Conservation (phyloP, 2,888 invertebrate genomes). For the Lycaena phlaeas region DNA sequence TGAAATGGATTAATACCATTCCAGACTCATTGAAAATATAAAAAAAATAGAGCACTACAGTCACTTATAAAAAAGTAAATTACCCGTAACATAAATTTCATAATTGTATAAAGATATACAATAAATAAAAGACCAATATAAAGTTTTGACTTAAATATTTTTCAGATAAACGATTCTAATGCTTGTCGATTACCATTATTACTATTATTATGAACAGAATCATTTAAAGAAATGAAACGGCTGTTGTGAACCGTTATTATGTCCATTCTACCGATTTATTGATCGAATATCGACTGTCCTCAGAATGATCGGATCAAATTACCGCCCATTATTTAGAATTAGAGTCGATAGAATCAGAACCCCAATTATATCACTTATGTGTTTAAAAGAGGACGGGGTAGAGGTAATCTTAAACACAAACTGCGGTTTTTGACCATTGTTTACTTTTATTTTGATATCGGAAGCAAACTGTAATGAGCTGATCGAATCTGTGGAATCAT, state of each 20-base stretch:
- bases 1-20: too few relatives aligned
- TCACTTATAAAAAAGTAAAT: too few relatives aligned
- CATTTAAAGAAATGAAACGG: constrained; percentile 73
- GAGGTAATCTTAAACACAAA: constrained; percentile 55
- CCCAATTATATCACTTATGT: constrained; percentile 73
- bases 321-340: constrained; percentile 69
- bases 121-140: too few relatives aligned
- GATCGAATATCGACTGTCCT: constrained; percentile 71
- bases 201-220: constrained; percentile 67
- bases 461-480: constrained; percentile 20
- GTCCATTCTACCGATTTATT: constrained; percentile 70
- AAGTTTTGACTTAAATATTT: too few relatives aligned
- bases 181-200: constrained; percentile 59
- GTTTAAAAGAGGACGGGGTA: constrained; percentile 69
- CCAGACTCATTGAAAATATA: too few relatives aligned
- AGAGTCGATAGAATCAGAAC: constrained; percentile 69
- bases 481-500: too few relatives aligned
- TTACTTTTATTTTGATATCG: constrained; percentile 11
- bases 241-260: constrained; percentile 62
- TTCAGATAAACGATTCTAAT: constrained; percentile 18
- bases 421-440: constrained; percentile 11
- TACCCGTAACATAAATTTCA: too few relatives aligned
- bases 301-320: constrained; percentile 68
- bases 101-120: too few relatives aligned
- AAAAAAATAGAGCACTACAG: too few relatives aligned